Evolutionary conservation across 2,797 vertebrate genomes (phyloP).

Genomic region (Brachyrhaphis roseni): DNA sequence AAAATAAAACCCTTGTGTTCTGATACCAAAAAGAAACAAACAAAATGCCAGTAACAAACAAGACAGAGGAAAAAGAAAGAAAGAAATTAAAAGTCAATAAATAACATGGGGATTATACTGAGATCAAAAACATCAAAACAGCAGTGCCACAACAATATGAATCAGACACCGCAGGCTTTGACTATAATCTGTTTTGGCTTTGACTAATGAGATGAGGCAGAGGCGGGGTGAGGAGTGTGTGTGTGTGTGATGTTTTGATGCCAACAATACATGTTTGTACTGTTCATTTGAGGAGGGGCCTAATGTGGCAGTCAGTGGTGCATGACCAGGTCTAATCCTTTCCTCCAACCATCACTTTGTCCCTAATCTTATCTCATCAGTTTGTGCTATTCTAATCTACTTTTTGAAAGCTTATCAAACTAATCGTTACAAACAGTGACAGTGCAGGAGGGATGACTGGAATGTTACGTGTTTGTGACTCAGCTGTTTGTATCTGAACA

Average conservation of each 20-base stretch:
- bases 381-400: conserved; percentile 74
- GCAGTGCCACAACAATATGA: conserved; percentile 40
- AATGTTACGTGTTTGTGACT: conserved; percentile 62
- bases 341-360: conserved; percentile 29
- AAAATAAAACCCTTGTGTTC: background rate
- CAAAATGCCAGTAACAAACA: background rate
- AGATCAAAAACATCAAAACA: conserved; percentile 59
- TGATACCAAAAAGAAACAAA: background rate
- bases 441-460: conserved; percentile 48
- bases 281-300: conserved; percentile 62
- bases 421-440: conserved; percentile 66
- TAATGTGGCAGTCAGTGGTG: conserved; percentile 38
- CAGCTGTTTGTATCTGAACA: conserved; percentile 48
- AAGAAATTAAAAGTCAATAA: conserved; percentile 26
- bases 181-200: conserved; percentile 60
- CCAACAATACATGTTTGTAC: conserved; percentile 48
- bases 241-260: conserved; percentile 34
- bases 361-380: conserved; percentile 74
- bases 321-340: conserved; percentile 61
- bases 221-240: conserved; percentile 4
- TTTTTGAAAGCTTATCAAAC: conserved; percentile 77
- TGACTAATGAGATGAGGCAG: conserved; percentile 47
- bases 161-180: conserved; percentile 37
- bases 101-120: conserved; percentile 50
- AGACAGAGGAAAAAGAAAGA: conserved; percentile 12